Evolutionary conservation across 2,888 invertebrate genomes (phyloP), one percentile per base, ranked within the genome.

Genomic region (Steromphala cineraria): DNA sequence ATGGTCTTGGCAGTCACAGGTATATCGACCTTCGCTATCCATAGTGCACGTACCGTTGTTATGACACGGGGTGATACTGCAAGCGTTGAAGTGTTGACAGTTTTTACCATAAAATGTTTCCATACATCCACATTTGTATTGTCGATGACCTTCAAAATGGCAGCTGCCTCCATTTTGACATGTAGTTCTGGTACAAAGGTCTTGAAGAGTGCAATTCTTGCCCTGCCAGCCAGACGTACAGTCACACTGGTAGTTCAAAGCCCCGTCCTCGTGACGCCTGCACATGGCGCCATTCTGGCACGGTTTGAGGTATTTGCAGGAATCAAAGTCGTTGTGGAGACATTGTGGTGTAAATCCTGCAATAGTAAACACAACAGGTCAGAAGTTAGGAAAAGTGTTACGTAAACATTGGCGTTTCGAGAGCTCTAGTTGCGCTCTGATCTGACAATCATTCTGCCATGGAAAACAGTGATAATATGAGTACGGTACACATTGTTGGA

Each of bases 131-230:
- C 92, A 92, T 21, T 62, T 79, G 78, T 84, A 89, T 24, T 75
- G 67, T 7, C 80, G 75, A 71, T 88, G 85, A 3, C 85, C 84
- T 2, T 80, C 52, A 78, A 80, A 87, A 2, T 21, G 81, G 75
- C 90, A 91, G n/a, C 71, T 82, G n/a, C 88, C 90, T 46, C 83
- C 83, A 82, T 91, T 89, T 56, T 55, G 40, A 53, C 90, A 90
- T 15, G 87, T 87, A 15, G 80, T 53, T 10, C 19, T n/a, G 8
- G 78, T 56, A 62, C 91, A 91, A 8, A 84, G 79, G 80, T 91
- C 86, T n/a, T 82, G 81, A 62, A 82, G 86, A 15, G 89, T 87
- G 52, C 91, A 91, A 80, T 88, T 88, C 4, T 81, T 79, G 5
- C 91, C 90, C 10, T 81, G 82, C 88, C 89, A 90, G 8, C 89